These are phyloP conservation scores for Euwallacea fornicatus DNA, from an alignment of 1,140 invertebrate species.

Conservation along the genomic window DNA sequence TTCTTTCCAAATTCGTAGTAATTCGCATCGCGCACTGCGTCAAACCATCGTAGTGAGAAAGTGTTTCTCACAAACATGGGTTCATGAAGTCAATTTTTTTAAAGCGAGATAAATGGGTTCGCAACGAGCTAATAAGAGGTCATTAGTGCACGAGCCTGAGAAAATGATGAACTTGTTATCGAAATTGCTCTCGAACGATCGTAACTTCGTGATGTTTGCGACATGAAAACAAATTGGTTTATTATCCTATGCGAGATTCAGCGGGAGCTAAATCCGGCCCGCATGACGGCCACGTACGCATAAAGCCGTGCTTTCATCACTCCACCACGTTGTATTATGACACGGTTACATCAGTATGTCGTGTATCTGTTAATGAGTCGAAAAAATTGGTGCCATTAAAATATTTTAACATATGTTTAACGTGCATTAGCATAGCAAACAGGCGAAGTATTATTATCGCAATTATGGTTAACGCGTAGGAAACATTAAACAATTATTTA, in stretches of 20 bases:
- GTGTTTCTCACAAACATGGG: no score
- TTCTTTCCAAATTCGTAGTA: no score
- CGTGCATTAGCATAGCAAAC: conserved; percentile 25
- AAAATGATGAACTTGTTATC: conserved; percentile 22
- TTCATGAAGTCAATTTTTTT: not conserved
- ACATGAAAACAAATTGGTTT: not conserved
- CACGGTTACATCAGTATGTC: conserved; percentile 1
- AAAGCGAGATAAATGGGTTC: conserved; percentile 1
- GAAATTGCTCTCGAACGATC: conserved; percentile 18
- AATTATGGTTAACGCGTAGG: conserved; percentile 23
- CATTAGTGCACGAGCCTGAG: conserved; percentile 16
- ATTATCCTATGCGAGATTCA: not conserved
- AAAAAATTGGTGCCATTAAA: conserved; percentile 19
- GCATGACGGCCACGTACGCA: no score
- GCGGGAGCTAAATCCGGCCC: no score
- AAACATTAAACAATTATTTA: conserved; percentile 28
- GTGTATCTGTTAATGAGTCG: conserved; percentile 5
- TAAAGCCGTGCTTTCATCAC: no score
- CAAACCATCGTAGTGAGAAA: no score
- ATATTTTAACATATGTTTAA: conserved; percentile 26
- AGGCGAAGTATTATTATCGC: conserved; percentile 16
- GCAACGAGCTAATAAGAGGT: conserved; percentile 6
- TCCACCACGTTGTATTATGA: not conserved
- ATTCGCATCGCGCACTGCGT: no score
- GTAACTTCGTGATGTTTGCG: conserved; percentile 1